These are phyloP conservation scores for Melospiza georgiana DNA, from an alignment of 2,113 vertebrate genomes.

Conservation along the genomic window DNA sequence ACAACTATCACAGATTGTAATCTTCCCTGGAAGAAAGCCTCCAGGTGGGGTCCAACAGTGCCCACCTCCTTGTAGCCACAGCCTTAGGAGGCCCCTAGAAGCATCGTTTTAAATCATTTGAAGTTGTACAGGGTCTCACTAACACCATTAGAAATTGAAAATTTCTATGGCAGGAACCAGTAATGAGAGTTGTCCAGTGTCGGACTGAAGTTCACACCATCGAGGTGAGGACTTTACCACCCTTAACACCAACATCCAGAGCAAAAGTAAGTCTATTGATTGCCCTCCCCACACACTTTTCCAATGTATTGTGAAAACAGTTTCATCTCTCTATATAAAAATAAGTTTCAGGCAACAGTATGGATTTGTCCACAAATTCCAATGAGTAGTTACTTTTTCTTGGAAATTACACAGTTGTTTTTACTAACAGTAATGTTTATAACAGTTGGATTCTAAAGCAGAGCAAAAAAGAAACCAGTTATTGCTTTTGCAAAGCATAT, in stretches of 20 bases:
- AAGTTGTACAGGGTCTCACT: not conserved
- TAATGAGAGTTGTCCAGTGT: not conserved
- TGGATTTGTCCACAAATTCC: not conserved
- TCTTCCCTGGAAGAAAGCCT: not conserved
- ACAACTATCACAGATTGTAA: not conserved
- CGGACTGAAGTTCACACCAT: not conserved
- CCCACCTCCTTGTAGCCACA: not conserved
- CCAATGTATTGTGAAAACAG: not conserved
- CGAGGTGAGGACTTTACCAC: not conserved
- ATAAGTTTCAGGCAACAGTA: not conserved
- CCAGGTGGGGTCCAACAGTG: not conserved
- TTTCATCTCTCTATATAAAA: not conserved
- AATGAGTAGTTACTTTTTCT: not conserved
- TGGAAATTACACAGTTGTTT: not conserved
- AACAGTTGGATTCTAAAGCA: not conserved
- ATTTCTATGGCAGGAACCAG: not conserved
- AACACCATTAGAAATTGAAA: not conserved
- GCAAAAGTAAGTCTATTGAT: not conserved
- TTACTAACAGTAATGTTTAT: not conserved
- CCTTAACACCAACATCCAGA: not conserved
- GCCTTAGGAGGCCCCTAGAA: not conserved
- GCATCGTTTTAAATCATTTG: accelerated
- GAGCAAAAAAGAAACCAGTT: not conserved
- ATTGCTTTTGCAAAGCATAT: not conserved
- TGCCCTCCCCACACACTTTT: not conserved